A percentile compares a stretch with the other conserved stretches of the same genome.
Conservation (phyloP, 1,140 invertebrate species). For the Pseudomyrmex dendroicus region DNA sequence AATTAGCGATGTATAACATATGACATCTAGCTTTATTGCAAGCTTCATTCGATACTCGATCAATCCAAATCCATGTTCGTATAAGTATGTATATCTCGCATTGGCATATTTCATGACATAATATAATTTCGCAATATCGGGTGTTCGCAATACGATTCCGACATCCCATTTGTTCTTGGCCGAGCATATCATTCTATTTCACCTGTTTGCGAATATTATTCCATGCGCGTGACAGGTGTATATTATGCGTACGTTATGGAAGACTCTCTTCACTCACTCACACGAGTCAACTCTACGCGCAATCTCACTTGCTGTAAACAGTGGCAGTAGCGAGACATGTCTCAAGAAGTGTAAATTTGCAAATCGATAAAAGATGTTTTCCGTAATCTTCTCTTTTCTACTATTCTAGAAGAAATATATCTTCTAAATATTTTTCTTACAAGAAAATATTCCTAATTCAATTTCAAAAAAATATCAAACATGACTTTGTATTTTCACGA, state of each 20-base stretch:
- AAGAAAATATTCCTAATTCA: neutral
- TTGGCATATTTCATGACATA: conserved; percentile 17
- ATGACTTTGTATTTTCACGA: neutral
- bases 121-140: conserved; percentile 9
- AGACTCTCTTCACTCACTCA: conserved; percentile 58
- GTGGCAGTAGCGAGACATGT: neutral
- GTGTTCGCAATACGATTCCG: neutral
- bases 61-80: neutral
- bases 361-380: conserved; percentile 6
- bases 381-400: neutral
- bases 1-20: conserved; percentile 1
- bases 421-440: neutral
- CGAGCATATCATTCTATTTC: conserved; percentile 21
- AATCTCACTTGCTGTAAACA: conserved; percentile 65
- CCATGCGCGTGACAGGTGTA: conserved; percentile 65
- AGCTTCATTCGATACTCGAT: conserved; percentile 1
- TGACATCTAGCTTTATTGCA: neutral
- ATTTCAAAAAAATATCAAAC: neutral
- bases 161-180: conserved; percentile 16
- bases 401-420: too few relatives aligned
- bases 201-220: conserved; percentile 27
- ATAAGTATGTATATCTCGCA: neutral
- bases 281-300: conserved; percentile 45
- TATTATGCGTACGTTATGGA: conserved; percentile 45
- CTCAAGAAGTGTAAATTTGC: conserved; percentile 29